Evolutionary conservation across 2,797 vertebrate genomes (phyloP), one percentile per base, ranked within the genome.

Genomic region (Phylloscopus collybita): DNA sequence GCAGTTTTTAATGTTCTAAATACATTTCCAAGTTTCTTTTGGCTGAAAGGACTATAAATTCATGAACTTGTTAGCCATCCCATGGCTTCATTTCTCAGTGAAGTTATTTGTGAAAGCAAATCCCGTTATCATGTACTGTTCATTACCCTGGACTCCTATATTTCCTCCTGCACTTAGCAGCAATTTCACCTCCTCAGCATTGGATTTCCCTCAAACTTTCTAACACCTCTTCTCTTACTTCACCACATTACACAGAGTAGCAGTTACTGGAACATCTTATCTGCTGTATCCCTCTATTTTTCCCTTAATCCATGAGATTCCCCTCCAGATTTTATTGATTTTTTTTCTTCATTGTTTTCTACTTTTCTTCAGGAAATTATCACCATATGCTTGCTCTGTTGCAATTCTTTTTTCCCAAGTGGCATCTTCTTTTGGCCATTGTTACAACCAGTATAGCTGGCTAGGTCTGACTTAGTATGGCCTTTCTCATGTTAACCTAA

Each of bases 351-450:
- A 67, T 89, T 94, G 62, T 84, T 90, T 88, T 66, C 36, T 29
- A 73, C 44, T 93, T 92, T 79, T 90, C 88, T 90, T 80, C 88
- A 94, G 88, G 71, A 97, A 95, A 88, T 95, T 81, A 76, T 62
- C 88, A 85, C 86, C 92, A 87, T 93, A 95, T 94, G 94, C 74
- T 92, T 92, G 32, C 60, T 82, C 71, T 76, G 53, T 34, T 88
- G 71, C 74, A 72, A 30, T 87, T 88, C n/a, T 57, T 45, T 94
- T 90, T 87, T 75, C 83, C 70, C 60, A 87, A 13, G 83, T 85
- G 86, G 12, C 64, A 85, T 80, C 71, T 90, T 92, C 92, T 76
- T 93, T 82, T 88, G 74, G 51, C 45, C 60, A 53, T 71, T 88
- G 71, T 90, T 93, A 59, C 29, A 86, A 69, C 44, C 56, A 90